Evolutionary conservation across 1,140 invertebrate genomes (phyloP).

Genomic region (Yoshiicerus persimilis): DNA sequence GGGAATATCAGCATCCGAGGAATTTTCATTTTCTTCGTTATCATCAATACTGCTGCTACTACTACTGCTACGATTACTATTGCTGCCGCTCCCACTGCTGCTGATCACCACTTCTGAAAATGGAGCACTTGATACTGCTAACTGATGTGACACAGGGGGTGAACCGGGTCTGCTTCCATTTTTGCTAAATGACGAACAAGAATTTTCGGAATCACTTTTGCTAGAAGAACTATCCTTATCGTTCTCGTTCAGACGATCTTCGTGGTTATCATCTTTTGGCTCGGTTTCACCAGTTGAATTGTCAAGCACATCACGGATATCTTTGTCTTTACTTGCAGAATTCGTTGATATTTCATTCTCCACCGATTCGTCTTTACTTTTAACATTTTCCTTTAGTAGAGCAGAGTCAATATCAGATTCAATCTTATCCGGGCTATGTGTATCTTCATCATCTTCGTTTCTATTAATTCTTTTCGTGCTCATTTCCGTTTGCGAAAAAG

Average conservation of each 20-base stretch:
- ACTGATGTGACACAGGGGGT: neutral
- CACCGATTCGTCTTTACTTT: neutral
- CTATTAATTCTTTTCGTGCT: neutral
- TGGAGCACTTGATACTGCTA: neutral
- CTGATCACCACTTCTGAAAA: neutral
- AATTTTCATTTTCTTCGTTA: slow-evolving; percentile 3
- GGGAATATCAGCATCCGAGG: neutral
- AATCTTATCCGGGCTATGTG: too few relatives aligned
- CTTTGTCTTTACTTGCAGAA: neutral
- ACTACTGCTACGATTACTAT: neutral
- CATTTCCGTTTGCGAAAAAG: neutral
- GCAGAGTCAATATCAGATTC: neutral
- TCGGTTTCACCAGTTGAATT: neutral
- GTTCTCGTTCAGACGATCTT: neutral
- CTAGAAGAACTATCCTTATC: neutral
- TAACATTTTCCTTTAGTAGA: neutral
- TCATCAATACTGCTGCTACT: neutral
- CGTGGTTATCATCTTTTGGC: neutral
- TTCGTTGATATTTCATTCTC: neutral
- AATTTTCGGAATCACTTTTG: neutral
- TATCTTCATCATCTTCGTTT: neutral
- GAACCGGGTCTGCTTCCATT: neutral
- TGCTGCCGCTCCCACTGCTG: neutral
- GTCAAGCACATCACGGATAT: neutral
- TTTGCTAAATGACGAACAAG: neutral